These are phyloP conservation scores for Narcine bancroftii DNA, from an alignment of 2,113 vertebrate species.

Conservation along the genomic window DNA sequence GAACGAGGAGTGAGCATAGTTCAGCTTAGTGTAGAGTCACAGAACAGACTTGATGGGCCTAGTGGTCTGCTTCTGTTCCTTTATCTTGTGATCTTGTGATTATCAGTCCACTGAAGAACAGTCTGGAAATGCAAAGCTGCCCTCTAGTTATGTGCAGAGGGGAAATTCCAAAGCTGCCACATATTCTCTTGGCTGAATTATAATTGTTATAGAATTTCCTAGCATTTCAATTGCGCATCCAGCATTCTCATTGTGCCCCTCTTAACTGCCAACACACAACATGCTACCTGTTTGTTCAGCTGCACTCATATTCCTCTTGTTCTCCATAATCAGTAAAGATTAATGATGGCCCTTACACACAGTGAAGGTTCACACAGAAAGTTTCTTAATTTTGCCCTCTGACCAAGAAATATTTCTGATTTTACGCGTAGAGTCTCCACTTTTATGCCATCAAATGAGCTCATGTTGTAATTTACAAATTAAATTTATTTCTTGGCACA, in stretches of 20 bases:
- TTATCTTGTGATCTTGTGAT: too few species aligned
- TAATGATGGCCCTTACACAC: not conserved
- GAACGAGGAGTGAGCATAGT: too few species aligned
- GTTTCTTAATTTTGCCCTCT: not conserved
- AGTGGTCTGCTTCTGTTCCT: too few species aligned
- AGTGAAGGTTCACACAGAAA: not conserved
- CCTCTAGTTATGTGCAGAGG: not conserved
- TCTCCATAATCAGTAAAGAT: conserved; percentile 10
- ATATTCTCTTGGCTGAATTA: not conserved
- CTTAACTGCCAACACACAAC: not conserved
- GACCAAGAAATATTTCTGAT: not conserved
- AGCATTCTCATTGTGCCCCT: conserved; percentile 22
- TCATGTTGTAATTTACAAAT: not conserved
- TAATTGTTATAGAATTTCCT: conserved; percentile 26
- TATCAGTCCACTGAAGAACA: not conserved
- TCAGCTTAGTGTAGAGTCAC: too few species aligned
- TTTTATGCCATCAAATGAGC: not conserved
- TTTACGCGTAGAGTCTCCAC: not conserved
- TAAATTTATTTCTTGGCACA: not conserved
- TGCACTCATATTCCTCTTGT: not conserved
- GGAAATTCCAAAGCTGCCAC: not conserved
- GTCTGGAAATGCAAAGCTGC: not conserved
- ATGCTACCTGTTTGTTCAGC: conserved; percentile 4
- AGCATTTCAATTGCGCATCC: not conserved
- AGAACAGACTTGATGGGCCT: too few species aligned